phyloP scores from a whole-genome alignment of 2,113 vertebrate species.

The Menura novaehollandiae region DNA sequence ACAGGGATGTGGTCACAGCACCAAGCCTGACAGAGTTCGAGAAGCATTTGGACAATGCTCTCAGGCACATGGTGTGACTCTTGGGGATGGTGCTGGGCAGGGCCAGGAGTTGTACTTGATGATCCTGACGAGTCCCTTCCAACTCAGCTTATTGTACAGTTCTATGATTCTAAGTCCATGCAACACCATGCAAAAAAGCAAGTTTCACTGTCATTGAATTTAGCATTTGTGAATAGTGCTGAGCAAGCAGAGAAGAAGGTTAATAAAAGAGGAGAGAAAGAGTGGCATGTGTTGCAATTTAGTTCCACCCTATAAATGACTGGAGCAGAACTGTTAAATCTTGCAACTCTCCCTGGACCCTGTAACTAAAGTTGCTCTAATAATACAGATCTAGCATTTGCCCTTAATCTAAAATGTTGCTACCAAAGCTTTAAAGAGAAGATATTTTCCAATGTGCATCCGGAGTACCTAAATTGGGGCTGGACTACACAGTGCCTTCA shows the following conservation, averaged over 20 bases:
- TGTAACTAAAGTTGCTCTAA: not conserved
- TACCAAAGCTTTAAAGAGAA: not conserved
- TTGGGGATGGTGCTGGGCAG: not conserved
- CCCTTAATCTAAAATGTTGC: not conserved
- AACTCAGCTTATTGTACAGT: not conserved
- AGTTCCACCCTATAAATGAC: not conserved
- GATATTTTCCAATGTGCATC: not conserved
- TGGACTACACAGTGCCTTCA: not conserved
- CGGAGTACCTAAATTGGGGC: not conserved
- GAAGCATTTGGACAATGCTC: not conserved
- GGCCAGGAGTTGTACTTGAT: not conserved
- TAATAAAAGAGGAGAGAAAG: not conserved
- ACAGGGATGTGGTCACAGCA: not conserved
- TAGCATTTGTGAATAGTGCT: not conserved
- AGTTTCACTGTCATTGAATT: not conserved
- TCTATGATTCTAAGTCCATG: not conserved
- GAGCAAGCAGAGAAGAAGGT: not conserved
- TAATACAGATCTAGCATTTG: not conserved
- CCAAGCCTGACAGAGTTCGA: not conserved
- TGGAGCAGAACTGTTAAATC: not conserved
- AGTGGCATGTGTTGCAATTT: not conserved
- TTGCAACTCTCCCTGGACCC: not conserved
- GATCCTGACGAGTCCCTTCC: not conserved
- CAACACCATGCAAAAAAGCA: not conserved
- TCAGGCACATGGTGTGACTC: not conserved